A percentile compares a stretch with the other conserved stretches of the same genome.
Evolutionary conservation across 2,113 vertebrate species (phyloP).

Genomic region (Leucosticte australis): DNA sequence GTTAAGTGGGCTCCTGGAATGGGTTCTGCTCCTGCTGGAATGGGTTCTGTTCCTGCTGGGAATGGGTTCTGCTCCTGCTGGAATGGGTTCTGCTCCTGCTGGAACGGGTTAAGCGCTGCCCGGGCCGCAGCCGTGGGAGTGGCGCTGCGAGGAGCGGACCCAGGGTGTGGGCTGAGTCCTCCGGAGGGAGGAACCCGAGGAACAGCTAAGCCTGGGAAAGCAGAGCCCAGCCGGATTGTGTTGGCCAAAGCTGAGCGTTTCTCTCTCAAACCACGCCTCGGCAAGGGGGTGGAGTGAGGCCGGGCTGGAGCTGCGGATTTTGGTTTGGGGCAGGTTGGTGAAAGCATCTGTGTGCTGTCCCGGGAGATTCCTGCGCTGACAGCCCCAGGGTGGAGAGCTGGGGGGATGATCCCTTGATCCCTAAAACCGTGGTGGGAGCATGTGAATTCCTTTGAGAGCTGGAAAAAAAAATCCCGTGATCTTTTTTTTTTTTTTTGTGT

Average conservation of each 20-base stretch:
- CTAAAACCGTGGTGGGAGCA: background rate
- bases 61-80: too few relatives aligned
- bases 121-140: conserved; percentile 10
- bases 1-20: too few relatives aligned
- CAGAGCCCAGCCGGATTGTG: background rate
- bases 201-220: conserved; percentile 67
- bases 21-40: too few relatives aligned
- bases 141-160: conserved; percentile 25
- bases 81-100: too few relatives aligned
- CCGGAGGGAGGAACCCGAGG: conserved; percentile 52
- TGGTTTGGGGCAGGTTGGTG: background rate
- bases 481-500: background rate
- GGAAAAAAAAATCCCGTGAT: background rate
- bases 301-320: background rate
- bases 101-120: background rate
- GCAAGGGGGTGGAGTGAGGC: conserved; percentile 14
- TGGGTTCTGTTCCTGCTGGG: too few relatives aligned
- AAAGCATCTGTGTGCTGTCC: background rate
- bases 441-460: background rate
- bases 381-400: background rate
- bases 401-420: background rate
- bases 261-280: conserved; percentile 34
- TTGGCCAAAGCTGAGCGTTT: conserved; percentile 6
- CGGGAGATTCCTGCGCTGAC: accelerated
- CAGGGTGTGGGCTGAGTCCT: conserved; percentile 49